A percentile compares a stretch with the other conserved stretches of the same genome.
phyloP scores from a whole-genome alignment of 2,797 vertebrate species.

The Heteromormyrus szaboi region DNA sequence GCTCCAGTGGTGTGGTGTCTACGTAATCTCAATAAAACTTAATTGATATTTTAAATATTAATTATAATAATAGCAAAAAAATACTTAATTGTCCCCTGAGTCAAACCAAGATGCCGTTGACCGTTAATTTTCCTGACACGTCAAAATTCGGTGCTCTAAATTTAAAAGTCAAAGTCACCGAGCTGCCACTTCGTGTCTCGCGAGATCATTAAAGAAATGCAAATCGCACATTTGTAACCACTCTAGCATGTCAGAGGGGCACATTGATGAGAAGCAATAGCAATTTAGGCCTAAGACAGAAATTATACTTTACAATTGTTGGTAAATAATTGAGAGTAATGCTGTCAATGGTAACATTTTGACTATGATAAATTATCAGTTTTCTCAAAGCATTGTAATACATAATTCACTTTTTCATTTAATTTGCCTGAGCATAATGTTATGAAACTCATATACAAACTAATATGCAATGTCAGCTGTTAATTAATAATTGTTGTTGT shows the following conservation, averaged over 20 bases:
- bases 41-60: not conserved
- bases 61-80: not conserved
- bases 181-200: not conserved
- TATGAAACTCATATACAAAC: not conserved
- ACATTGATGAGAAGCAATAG: not conserved
- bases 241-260: not conserved
- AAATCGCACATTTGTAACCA: not conserved
- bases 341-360: not conserved
- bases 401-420: not conserved
- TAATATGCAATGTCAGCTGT: not conserved
- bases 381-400: not conserved
- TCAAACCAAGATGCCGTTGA: not conserved
- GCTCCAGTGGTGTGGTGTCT: conserved; percentile 35
- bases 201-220: not conserved
- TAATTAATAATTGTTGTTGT: not conserved
- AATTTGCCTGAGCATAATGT: not conserved
- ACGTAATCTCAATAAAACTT: conserved; percentile 23
- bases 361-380: not conserved
- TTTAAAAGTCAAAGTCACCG: not conserved
- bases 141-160: not conserved
- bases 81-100: not conserved
- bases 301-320: not conserved
- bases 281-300: not conserved
- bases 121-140: not conserved
- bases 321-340: not conserved